Evolutionary conservation across 2,113 vertebrate species (phyloP).

Genomic region (Stomatorhinus ivindoensis): DNA sequence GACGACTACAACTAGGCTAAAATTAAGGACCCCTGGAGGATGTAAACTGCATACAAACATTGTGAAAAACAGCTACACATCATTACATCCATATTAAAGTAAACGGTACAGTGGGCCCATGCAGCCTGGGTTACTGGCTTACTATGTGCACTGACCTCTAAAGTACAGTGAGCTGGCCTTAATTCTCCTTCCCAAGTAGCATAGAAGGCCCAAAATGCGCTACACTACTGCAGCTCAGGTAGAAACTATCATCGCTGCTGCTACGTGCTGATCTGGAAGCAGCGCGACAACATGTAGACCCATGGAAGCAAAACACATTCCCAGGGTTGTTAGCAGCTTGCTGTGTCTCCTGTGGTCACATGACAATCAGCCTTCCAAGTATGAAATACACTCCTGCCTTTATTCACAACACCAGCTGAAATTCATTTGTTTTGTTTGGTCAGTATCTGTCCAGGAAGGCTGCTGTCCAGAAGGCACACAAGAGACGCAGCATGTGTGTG

Average conservation of each 20-base stretch:
- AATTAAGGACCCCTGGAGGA: not conserved
- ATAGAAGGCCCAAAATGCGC: not conserved
- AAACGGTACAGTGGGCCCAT: not conserved
- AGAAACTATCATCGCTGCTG: not conserved
- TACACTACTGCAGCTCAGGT: not conserved
- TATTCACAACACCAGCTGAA: not conserved
- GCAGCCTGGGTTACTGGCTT: not conserved
- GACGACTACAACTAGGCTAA: conserved; percentile 13
- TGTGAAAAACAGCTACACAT: not conserved
- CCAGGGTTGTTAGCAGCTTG: not conserved
- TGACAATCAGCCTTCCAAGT: not conserved
- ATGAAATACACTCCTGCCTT: not conserved
- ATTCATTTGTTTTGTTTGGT: not conserved
- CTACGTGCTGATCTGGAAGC: not conserved
- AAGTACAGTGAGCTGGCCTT: not conserved
- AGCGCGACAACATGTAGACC: not conserved
- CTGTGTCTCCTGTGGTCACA: not conserved
- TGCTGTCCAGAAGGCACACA: not conserved
- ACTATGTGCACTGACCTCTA: not conserved
- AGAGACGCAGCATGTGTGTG: not conserved
- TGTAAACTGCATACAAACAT: not conserved
- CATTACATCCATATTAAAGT: not conserved
- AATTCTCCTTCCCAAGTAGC: not conserved
- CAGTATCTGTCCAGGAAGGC: not conserved
- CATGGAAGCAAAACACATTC: not conserved